Conservation (phyloP, 2,113 vertebrate genomes). For the Zingel zingel region DNA sequence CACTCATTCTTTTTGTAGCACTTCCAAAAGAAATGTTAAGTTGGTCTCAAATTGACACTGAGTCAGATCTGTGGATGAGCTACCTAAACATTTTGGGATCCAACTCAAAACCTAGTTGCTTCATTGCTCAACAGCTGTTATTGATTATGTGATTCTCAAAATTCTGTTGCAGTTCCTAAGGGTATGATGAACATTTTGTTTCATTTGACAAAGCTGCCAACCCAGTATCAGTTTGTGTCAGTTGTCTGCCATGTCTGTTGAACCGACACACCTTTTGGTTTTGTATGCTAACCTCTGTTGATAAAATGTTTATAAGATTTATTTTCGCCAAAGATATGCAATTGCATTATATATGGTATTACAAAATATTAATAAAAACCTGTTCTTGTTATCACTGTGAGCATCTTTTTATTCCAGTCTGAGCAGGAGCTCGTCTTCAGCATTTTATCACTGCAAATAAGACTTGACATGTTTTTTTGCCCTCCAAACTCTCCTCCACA, state of each 20-base stretch:
- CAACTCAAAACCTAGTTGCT: conserved; percentile 46
- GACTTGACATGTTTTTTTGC: neutral
- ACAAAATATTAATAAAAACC: conserved; percentile 94
- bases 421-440: neutral
- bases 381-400: conserved; percentile 87
- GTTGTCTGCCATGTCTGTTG: conserved; percentile 83
- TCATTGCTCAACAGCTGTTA: conserved; percentile 65
- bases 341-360: conserved; percentile 99
- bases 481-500: conserved; percentile 14
- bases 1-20: conserved; percentile 61
- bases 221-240: conserved; percentile 86
- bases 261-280: conserved; percentile 91
- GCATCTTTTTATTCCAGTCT: conserved; percentile 31
- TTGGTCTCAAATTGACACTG: conserved; percentile 49
- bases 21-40: conserved; percentile 53
- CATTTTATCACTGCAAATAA: conserved; percentile 5
- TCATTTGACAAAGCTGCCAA: conserved; percentile 85
- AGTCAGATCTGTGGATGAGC: conserved; percentile 38
- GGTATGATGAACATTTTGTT: conserved; percentile 78
- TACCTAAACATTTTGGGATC: conserved; percentile 40
- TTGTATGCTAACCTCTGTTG: conserved; percentile 99
- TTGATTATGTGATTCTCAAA: conserved; percentile 69
- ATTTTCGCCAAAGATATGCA: conserved; percentile 99
- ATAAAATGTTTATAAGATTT: conserved; percentile 99
- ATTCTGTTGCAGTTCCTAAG: conserved; percentile 73